Evolutionary conservation across 2,113 vertebrate genomes (phyloP), one percentile per base, ranked within the genome.

Genomic region (Crypturellus undulatus): DNA sequence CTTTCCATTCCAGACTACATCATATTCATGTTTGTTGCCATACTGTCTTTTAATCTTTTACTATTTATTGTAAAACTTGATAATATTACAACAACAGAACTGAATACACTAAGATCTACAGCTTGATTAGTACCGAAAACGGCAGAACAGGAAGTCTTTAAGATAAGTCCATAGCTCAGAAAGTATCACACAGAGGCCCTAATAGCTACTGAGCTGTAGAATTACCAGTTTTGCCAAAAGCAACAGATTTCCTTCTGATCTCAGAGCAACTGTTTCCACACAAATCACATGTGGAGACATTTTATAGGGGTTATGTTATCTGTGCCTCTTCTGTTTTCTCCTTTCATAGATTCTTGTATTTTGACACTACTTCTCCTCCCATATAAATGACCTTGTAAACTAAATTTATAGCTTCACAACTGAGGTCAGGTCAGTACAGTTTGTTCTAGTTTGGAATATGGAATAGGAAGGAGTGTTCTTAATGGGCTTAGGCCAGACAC

Each of bases 201-300:
- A 95, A 72, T 69, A 92, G 91, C 87, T 89, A 91, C 87, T 19
- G 81, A 96, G 75, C 87, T 83, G 75, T 30, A 95, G 49, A 92
- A 73, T 79, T 80, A 83, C 59, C 64, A 30, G 58, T 73, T 91
- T 89, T 96, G 92, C 95, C 96, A 96, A 97, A 92, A 94, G 81
- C 92, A 96, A 96, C 91, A 92, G 84, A 92, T 91, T 93, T 95
- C 51, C 79, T 93, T 97, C 94, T 92, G 94, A 95, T 96, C 78
- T 92, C 81, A 78, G 81, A 92, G 91, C 80, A 92, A 96, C 94
- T 88, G 71, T 89, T 96, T 95, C 93, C 89, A 96, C 91, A 96
- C 92, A 97, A 95, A 96, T 96, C 93, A 96, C 68, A 87, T 67
- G 56, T 42, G 87, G 67, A 93, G 81, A 94, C 84, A 89, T 94